Base-by-base conservation (phyloP, 2,797 vertebrate species). In the Phrynocephalus guinanensis region DNA sequence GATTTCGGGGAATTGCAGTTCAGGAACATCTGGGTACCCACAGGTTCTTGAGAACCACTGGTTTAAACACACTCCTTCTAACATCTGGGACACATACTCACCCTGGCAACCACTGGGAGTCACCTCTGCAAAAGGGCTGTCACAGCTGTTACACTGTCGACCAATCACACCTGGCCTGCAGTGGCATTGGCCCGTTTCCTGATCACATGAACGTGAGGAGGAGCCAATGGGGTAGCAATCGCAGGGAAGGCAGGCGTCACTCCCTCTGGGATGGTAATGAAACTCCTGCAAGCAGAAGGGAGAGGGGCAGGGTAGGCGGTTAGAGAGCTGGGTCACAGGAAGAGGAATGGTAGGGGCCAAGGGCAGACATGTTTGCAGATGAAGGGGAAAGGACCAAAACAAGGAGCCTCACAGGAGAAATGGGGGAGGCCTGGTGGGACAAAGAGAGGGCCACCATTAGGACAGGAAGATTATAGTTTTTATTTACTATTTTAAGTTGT, bases 141-240 rank as follows among this genome's bases (percentile, higher is more conserved):
- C 99, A 6, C 99, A 99, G 85, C 96, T 90, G 93, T 99, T 99
- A 95, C 99, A 99, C 95, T 99, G 98, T 44, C 98, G 98, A 33
- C 98, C 98, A 1, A 99, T 99, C 93, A 99, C 99, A 0, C 99
- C 99, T 0, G 99, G 97, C 85, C 98, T 96, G 94, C 99, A 99
- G 94, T 98, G 98, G 95, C 99, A 99, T 88, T 98, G 98, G 75
- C 99, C 99, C 0, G 90, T 97, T 92, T 99, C 98, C 80, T 95
- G 96, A 94, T 99, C 98, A 71, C 99, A 99, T 83, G 99, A 97
- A 82, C 99, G 97, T 0, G 98, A 99, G 87, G 99, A 98, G 91
- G 99, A 99, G 92, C 99, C 99, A 90, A 99, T 97, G 0, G 99
- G 99, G 95, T 99, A 99, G 96, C 99, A 99, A 97, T 99, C 98